A percentile compares a stretch with the other conserved stretches of the same genome.
Conservation (phyloP, 2,797 vertebrate genomes). For the Loriculus beryllinus region DNA sequence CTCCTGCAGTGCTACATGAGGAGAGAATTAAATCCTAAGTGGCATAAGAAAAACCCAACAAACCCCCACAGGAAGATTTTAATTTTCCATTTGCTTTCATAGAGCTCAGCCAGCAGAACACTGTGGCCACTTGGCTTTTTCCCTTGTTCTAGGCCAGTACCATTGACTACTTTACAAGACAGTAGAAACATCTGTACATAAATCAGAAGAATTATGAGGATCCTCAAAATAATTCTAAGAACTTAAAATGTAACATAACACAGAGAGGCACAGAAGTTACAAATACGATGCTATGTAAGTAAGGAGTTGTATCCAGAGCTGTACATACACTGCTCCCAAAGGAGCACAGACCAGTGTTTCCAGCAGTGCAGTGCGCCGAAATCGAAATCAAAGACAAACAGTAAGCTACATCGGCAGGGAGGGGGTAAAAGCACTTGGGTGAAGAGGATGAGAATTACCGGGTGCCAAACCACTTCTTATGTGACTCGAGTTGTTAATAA, state of each 20-base stretch:
- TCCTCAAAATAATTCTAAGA: not conserved
- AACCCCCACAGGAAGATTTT: not conserved
- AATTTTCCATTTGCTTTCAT: not conserved
- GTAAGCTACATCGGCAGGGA: not conserved
- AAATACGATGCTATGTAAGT: not conserved
- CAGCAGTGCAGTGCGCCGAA: not conserved
- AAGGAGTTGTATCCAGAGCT: not conserved
- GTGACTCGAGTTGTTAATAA: not conserved
- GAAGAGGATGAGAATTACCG: not conserved
- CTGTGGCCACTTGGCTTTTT: not conserved
- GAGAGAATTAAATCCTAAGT: not conserved
- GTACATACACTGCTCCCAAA: not conserved
- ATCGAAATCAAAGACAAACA: not conserved
- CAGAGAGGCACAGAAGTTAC: not conserved
- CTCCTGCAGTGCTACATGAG: not conserved
- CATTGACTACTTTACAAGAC: no score
- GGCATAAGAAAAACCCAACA: not conserved
- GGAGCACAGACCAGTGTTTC: not conserved
- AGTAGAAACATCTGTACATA: not conserved
- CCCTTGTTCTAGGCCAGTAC: not conserved
- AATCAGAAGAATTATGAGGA: not conserved
- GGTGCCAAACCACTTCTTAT: not conserved
- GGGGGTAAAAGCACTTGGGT: not conserved
- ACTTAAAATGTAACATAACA: not conserved
- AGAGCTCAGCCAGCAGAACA: not conserved